phyloP scores from a whole-genome alignment of 2,888 invertebrate species.

The Pammene fasciana region DNA sequence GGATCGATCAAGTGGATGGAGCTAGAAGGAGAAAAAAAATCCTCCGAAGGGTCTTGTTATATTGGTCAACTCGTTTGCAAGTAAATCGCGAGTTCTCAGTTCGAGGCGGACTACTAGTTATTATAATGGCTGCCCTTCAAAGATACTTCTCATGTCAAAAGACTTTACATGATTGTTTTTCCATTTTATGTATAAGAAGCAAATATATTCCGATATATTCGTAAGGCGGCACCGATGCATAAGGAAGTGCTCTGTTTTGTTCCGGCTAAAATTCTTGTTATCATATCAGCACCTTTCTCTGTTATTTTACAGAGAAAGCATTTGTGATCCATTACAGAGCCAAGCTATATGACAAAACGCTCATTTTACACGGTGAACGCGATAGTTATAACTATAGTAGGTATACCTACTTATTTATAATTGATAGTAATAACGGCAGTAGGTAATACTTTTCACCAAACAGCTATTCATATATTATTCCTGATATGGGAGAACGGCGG shows the following conservation, averaged over 20 bases:
- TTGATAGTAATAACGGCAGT: too few relatives aligned
- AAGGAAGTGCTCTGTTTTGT: not conserved
- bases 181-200: constrained; percentile 9
- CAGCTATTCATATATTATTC: too few relatives aligned
- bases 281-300: not conserved
- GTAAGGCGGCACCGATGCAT: not conserved
- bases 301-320: not conserved
- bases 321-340: not conserved
- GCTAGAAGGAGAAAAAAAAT: too few relatives aligned
- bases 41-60: not conserved
- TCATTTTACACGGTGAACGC: not conserved
- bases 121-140: not conserved
- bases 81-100: too few relatives aligned
- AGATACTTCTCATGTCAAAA: constrained; percentile 5
- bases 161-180: not conserved
- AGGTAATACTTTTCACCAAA: too few relatives aligned
- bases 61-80: not conserved
- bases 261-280: not conserved
- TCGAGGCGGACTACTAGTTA: too few relatives aligned
- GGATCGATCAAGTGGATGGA: too few relatives aligned
- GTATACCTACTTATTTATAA: too few relatives aligned
- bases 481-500: too few relatives aligned
- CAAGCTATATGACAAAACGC: not conserved
- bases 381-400: too few relatives aligned
- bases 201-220: constrained; percentile 10